Evolutionary conservation across 2,888 invertebrate species (phyloP), one percentile per base, ranked within the genome.

Genomic region (Macrosiphum euphorbiae): DNA sequence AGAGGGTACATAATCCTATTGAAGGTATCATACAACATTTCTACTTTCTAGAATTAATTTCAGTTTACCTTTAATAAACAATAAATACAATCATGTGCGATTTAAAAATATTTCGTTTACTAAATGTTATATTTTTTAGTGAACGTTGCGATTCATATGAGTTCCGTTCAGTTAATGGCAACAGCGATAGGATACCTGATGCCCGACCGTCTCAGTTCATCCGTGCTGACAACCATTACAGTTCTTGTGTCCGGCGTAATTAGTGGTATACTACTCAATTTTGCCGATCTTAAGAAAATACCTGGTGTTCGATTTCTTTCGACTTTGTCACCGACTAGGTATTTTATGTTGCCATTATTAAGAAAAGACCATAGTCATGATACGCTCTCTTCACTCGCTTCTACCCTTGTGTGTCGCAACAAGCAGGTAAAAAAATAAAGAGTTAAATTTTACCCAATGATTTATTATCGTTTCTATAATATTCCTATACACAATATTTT

Each of bases 211-310:
- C 97, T 97, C 95, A 96, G 97, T 0, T 96, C 97, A 0, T 96
- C 97, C 13, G 95, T 97, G 90, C 95, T 97, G 13, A 97, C 97
- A 3, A 96, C 96, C 0, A 96, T 97, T 50, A 95, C 97, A 0
- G 96, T 97, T 2, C 96, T 97, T n/a, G 96, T 96, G 0, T 96
- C 97, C 4, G 96, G 96, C 50, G 95, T 97, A 0, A 97, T 97
- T 8, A 97, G 97, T 91, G 98, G 98, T 0, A 97, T 97, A 95
- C 96, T 97, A 94, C 95, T 98, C 58, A 98, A 98, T 95, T 96
- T 97, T 10, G 96, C 96, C 94, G 98, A 98, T 95, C 95, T 98
- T 94, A 97, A 97, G 3, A 95, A 96, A 44, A 97, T 97, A 95
- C 96, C 97, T 94, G 96, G 96, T 92, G 98, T 97, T 97, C 92